These are phyloP conservation scores for Lophotis ruficrista DNA, from an alignment of 2,113 vertebrate species.

Conservation along the genomic window DNA sequence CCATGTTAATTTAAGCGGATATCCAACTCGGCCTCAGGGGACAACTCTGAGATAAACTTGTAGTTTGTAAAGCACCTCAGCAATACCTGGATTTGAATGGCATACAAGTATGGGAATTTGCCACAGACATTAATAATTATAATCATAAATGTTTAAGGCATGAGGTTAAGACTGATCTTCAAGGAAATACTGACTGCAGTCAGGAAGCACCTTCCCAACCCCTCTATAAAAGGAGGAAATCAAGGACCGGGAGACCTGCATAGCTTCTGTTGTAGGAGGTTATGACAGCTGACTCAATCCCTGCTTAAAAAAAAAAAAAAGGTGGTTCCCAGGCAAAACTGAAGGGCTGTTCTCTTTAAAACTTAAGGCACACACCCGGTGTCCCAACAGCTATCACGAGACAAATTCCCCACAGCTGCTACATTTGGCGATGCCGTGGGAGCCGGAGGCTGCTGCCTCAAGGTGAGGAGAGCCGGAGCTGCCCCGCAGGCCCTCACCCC, in stretches of 20 bases:
- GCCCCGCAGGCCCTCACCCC: not conserved
- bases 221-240: not conserved
- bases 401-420: accelerated
- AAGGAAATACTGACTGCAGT: not conserved
- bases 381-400: accelerated
- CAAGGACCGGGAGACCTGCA: too few species aligned
- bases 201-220: not conserved
- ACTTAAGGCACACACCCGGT: accelerated
- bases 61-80: not conserved
- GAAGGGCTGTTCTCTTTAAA: accelerated
- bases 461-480: accelerated
- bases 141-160: not conserved
- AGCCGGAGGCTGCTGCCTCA: accelerated
- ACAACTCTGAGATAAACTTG: not conserved
- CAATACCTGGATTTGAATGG: not conserved
- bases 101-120: not conserved
- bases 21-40: not conserved
- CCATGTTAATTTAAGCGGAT: not conserved
- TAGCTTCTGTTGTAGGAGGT: accelerated
- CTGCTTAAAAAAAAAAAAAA: accelerated
- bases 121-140: not conserved
- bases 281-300: not conserved
- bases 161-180: not conserved
- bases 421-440: accelerated
- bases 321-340: not conserved